Conservation (phyloP, 2,888 invertebrate genomes). For the Lasioglossum malachurum region DNA sequence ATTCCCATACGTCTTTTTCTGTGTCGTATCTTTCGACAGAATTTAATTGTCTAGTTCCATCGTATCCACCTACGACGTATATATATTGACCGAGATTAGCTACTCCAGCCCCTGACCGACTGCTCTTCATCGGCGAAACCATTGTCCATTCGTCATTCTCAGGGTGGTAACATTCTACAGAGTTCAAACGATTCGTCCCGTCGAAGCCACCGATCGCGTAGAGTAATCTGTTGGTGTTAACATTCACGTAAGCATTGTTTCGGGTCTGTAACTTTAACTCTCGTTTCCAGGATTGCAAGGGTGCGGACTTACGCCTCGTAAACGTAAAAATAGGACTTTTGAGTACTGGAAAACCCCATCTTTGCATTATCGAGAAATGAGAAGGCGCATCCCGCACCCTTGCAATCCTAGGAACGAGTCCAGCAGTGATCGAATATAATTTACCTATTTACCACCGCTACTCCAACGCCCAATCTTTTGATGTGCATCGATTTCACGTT, state of each 20-base stretch:
- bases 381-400: no score
- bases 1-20: constrained; percentile 92
- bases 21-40: constrained; percentile 96
- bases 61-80: constrained; percentile 98
- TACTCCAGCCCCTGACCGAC: constrained; percentile 95
- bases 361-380: no score
- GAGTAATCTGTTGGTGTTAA: constrained; percentile 81
- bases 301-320: no score
- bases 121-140: constrained; percentile 91
- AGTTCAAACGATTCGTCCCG: constrained; percentile 90
- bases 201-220: constrained; percentile 97
- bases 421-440: not conserved
- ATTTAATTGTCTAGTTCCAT: constrained; percentile 92
- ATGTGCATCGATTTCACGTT: constrained; percentile 91
- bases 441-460: constrained; percentile 91
- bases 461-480: constrained; percentile 93
- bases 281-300: no score
- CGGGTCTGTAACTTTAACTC: not conserved
- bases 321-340: no score
- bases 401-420: no score
- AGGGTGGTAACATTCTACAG: constrained; percentile 96
- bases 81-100: constrained; percentile 94
- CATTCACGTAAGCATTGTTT: not conserved
- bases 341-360: no score
- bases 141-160: constrained; percentile 96